A percentile compares a stretch with the other conserved stretches of the same genome.
These are phyloP conservation scores for Drosophila funebris DNA, from an alignment of 1,140 invertebrate species.

Conservation along the genomic window DNA sequence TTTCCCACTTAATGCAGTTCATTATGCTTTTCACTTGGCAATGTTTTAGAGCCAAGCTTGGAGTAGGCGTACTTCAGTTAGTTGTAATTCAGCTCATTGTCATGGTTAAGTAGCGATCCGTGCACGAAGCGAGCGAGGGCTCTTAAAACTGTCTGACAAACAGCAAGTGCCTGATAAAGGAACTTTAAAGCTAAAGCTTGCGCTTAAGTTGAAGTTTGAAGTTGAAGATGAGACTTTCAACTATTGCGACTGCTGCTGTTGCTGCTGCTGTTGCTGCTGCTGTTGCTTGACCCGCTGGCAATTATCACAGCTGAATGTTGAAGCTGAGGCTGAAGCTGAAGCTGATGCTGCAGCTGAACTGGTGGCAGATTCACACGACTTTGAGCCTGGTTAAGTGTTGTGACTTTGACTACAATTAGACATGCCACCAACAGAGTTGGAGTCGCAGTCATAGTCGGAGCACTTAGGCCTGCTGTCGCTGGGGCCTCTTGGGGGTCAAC, in stretches of 20 bases:
- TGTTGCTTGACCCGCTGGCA: constrained; percentile 68
- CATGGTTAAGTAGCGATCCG: constrained; percentile 40
- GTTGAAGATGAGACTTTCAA: constrained; percentile 26
- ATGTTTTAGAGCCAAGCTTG: neutral
- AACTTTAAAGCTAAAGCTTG: constrained; percentile 1
- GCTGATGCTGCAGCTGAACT: constrained; percentile 38
- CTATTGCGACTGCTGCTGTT: constrained; percentile 17
- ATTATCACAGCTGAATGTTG: constrained; percentile 52
- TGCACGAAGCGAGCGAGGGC: constrained; percentile 8
- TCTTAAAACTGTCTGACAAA: constrained; percentile 13
- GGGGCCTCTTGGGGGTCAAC: constrained; percentile 69
- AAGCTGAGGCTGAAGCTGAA: no score
- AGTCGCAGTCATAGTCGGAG: neutral
- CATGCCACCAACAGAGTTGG: constrained; percentile 39
- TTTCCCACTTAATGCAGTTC: neutral
- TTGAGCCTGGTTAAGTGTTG: constrained; percentile 43
- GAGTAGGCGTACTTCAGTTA: neutral
- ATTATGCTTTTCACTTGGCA: neutral
- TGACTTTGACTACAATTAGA: constrained; percentile 77
- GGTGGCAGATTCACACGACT: constrained; percentile 73
- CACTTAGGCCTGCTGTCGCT: neutral
- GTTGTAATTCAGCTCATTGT: constrained; percentile 38
- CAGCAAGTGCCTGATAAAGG: constrained; percentile 13
- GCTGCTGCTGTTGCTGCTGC: constrained; percentile 19
- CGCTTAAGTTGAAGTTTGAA: constrained; percentile 24